These are phyloP conservation scores for Argynnis bischoffii DNA, from an alignment of 2,888 invertebrate species.

Conservation along the genomic window DNA sequence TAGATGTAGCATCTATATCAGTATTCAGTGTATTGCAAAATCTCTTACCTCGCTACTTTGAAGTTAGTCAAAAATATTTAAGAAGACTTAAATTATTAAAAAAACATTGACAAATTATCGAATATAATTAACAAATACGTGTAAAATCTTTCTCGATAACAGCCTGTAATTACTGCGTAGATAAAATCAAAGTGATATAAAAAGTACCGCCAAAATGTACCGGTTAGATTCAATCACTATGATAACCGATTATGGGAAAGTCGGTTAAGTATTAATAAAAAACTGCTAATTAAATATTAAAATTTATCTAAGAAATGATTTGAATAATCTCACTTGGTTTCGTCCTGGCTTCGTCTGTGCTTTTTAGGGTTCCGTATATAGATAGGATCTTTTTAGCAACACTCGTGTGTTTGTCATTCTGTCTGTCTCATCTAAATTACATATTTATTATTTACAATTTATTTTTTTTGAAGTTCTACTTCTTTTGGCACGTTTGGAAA, in stretches of 20 bases:
- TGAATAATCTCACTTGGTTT: neutral
- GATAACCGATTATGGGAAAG: constrained; percentile 17
- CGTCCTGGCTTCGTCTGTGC: neutral
- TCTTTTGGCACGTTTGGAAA: no score
- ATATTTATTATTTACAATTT: no score
- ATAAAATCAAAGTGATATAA: constrained; percentile 24
- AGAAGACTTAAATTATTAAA: neutral
- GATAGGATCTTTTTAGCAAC: no score
- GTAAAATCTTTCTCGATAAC: constrained; percentile 30
- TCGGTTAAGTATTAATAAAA: constrained; percentile 14
- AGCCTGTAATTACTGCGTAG: constrained; percentile 23
- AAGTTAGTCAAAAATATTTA: no score
- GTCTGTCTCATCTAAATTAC: no score
- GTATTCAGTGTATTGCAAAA: neutral
- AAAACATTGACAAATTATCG: constrained; percentile 14
- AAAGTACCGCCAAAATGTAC: constrained; percentile 26
- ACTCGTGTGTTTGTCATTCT: no score
- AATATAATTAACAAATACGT: constrained; percentile 33
- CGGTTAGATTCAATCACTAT: constrained; percentile 7
- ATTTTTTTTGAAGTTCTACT: no score
- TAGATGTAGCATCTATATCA: no score
- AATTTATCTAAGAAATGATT: constrained; percentile 1
- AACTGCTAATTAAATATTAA: constrained; percentile 8
- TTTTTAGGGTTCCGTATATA: no score
- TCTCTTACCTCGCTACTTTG: neutral